Percentiles rank a stretch among this genome's conserved stretches.
phyloP scores from a whole-genome alignment of 2,888 invertebrate genomes.

The Callyntrura sp. region DNA sequence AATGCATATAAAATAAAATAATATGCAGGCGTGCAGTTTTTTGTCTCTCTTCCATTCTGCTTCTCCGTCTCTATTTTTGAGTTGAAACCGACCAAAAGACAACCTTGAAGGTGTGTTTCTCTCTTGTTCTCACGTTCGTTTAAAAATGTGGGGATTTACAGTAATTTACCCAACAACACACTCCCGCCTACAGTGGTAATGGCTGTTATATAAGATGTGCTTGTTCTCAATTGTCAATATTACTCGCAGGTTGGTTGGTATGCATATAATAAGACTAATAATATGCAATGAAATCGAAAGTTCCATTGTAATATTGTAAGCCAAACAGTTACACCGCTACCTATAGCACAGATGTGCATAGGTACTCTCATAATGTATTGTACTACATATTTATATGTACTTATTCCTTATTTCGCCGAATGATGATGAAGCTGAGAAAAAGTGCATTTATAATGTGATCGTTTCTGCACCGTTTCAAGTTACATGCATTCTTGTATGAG shows the following conservation, averaged over 20 bases:
- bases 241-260: not conserved
- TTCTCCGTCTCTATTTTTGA: conserved; percentile 16
- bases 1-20: not conserved
- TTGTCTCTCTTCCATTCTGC: too few species aligned
- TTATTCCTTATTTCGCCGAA: too few species aligned
- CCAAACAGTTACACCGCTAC: not conserved
- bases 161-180: not conserved
- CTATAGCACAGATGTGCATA: not conserved
- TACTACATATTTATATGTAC: not conserved
- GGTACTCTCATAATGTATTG: not conserved
- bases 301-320: conserved; percentile 6
- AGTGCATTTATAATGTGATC: not conserved
- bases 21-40: not conserved
- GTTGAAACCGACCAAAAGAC: conserved; percentile 42
- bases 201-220: not conserved
- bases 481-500: too few species aligned
- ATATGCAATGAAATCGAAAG: conserved; percentile 40
- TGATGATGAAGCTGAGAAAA: not conserved
- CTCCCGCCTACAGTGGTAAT: not conserved
- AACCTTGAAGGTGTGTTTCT: conserved; percentile 38
- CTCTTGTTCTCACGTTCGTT: conserved; percentile 42
- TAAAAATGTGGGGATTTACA: not conserved
- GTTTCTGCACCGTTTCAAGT: too few species aligned
- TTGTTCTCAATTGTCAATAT: not conserved
- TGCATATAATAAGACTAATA: not conserved